Evolutionary conservation across 2,797 vertebrate genomes (phyloP), one percentile per base, ranked within the genome.

Genomic region (Morus bassanus): DNA sequence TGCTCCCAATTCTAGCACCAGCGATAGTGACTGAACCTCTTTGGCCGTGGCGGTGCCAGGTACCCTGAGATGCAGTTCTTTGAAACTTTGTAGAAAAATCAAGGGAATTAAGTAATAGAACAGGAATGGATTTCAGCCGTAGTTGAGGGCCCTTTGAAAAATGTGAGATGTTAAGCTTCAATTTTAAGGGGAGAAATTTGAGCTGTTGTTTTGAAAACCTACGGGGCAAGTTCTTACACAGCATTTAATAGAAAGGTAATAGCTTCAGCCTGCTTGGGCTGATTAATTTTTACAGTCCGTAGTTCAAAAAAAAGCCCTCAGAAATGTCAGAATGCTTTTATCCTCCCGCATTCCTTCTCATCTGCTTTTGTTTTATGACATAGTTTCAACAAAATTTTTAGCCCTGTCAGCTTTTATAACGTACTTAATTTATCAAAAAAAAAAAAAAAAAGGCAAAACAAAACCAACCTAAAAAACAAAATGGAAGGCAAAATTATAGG

Each of bases 231-330:
- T 67, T 93, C 69, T 95, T 96, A 63, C 56, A 43, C 41, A 72
- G 74, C 63, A 6, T 91, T 92, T 94, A 88, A 78, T 64, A 86
- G 87, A 78, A 95, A 88, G 80, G 91, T 91, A 78, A 94, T 93
- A 65, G 63, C 82, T 91, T 92, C 82, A 70, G 6, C 65, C 88
- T 95, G 69, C 80, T 85, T 65, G 53, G 72, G 50, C 72, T 92
- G 89, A 87, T 94, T 64, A 93, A 64, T 70, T 97, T 91, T 82
- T 93, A 85, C 85, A 96, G 88, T 70, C 80, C 0, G 0, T 43
- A 74, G 72, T 63, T 97, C 53, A 91, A 76, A 96, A 94, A 70
- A 41, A 74, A 93, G 48, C 72, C 80, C 48, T 60, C 15, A 54
- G 41, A 94, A 96, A 80, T 75, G 59, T 84, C 88, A 92, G 82